Conservation (phyloP, 2,797 vertebrate species). For the Masticophis lateralis region DNA sequence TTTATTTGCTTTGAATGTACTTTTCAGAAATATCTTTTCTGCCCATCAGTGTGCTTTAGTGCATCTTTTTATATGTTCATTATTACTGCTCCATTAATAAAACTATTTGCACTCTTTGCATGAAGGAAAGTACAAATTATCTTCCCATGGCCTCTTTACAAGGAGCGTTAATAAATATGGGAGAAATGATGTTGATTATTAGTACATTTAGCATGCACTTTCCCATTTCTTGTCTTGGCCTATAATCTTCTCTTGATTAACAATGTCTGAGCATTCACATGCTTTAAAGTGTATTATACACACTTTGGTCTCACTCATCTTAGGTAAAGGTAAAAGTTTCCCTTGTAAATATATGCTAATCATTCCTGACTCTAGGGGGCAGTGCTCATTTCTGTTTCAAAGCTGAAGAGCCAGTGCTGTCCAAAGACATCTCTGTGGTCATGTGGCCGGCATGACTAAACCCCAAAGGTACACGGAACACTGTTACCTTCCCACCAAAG, state of each 20-base stretch:
- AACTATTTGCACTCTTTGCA: slow-evolving; percentile 59
- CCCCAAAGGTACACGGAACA: too few relatives aligned
- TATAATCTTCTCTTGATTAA: slow-evolving; percentile 23
- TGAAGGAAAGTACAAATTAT: slow-evolving; percentile 60
- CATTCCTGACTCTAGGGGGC: too few relatives aligned
- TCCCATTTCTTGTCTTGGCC: slow-evolving; percentile 18
- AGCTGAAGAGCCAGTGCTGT: too few relatives aligned
- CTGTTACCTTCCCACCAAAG: too few relatives aligned
- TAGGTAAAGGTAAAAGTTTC: too few relatives aligned
- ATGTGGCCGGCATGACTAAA: too few relatives aligned
- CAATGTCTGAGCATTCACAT: slow-evolving; percentile 17
- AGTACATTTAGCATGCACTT: slow-evolving; percentile 32
- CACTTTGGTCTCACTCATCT: slow-evolving; percentile 15
- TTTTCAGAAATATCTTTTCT: slow-evolving; percentile 33
- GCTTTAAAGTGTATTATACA: slow-evolving; percentile 14
- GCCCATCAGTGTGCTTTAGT: slow-evolving; percentile 49
- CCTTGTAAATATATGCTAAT: too few relatives aligned
- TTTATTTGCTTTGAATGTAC: slow-evolving; percentile 29
- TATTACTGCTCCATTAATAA: slow-evolving; percentile 55
- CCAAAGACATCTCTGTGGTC: too few relatives aligned
- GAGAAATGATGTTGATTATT: slow-evolving; percentile 36
- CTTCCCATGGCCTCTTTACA: slow-evolving; percentile 58
- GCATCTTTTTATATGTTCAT: slow-evolving; percentile 56
- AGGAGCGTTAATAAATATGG: slow-evolving; percentile 58
- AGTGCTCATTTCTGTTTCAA: too few relatives aligned